Evolutionary conservation across 2,113 vertebrate species (phyloP).

Genomic region (Progne subis): DNA sequence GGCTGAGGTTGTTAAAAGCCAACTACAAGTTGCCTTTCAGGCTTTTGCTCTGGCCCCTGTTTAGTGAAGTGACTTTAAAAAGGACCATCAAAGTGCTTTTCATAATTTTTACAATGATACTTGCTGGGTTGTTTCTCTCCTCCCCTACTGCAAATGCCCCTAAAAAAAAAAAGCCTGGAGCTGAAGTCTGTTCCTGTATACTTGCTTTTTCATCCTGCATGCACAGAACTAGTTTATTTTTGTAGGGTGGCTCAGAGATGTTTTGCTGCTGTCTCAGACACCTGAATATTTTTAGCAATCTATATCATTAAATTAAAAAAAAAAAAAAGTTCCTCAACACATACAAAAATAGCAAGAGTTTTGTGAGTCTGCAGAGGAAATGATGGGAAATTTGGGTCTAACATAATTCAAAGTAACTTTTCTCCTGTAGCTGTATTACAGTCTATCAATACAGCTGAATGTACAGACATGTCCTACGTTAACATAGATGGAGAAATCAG

Average conservation of each 20-base stretch:
- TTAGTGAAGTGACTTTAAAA: slow-evolving; percentile 37
- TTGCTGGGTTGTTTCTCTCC: slow-evolving; percentile 9
- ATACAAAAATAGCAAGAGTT: background rate
- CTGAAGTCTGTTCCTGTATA: background rate
- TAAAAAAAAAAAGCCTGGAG: slow-evolving; percentile 26
- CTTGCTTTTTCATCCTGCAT: background rate
- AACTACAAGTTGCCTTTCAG: background rate
- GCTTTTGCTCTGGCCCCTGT: slow-evolving; percentile 22
- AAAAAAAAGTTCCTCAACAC: slow-evolving; percentile 18
- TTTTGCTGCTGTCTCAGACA: slow-evolving; percentile 42
- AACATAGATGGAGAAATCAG: background rate
- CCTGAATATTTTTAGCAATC: slow-evolving; percentile 55
- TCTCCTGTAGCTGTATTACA: background rate
- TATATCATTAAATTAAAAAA: slow-evolving; percentile 21
- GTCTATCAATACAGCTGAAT: background rate
- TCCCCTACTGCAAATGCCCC: background rate
- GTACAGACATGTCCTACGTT: background rate
- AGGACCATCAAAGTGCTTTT: slow-evolving; percentile 50
- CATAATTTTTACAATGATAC: slow-evolving; percentile 65
- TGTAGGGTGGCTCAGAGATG: slow-evolving; percentile 7
- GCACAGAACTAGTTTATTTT: background rate
- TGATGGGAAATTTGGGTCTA: background rate
- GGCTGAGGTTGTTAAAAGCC: background rate
- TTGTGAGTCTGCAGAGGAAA: background rate
- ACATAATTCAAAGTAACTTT: background rate